A percentile compares a stretch with the other conserved stretches of the same genome.
These are phyloP conservation scores for Conchocele bisecta DNA, from an alignment of 2,888 invertebrate genomes.

Conservation along the genomic window DNA sequence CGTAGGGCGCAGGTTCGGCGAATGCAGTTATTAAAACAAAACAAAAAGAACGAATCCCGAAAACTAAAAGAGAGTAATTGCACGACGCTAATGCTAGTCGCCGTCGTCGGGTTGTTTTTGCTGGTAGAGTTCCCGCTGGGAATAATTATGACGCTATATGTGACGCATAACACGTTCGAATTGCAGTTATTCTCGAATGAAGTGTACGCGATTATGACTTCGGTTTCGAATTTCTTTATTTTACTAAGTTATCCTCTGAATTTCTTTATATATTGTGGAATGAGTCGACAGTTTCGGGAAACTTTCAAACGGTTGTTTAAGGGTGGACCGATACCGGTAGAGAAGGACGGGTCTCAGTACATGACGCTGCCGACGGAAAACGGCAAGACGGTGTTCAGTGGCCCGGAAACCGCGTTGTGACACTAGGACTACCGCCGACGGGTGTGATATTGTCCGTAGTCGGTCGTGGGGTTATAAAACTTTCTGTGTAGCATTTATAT, in stretches of 20 bases:
- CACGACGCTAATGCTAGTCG: slow-evolving; percentile 83
- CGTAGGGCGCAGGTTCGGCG: slow-evolving; percentile 91
- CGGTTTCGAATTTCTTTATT: slow-evolving; percentile 94
- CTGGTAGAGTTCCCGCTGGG: slow-evolving; percentile 84
- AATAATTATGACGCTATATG: slow-evolving; percentile 87
- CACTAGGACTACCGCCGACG: too few species aligned
- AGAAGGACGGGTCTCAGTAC: slow-evolving; percentile 77
- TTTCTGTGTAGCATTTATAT: too few species aligned
- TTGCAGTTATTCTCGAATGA: slow-evolving; percentile 58
- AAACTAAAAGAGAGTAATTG: slow-evolving; percentile 81
- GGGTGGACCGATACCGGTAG: slow-evolving; percentile 67
- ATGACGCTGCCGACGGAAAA: slow-evolving; percentile 79
- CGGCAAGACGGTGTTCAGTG: slow-evolving; percentile 69
- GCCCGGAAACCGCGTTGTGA: slow-evolving; percentile 75
- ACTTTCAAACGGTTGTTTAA: slow-evolving; percentile 93
- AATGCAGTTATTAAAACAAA: slow-evolving; percentile 90
- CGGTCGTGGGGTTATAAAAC: too few species aligned
- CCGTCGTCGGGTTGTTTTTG: slow-evolving; percentile 84
- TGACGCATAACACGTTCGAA: slow-evolving; percentile 85
- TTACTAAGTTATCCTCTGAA: slow-evolving; percentile 96
- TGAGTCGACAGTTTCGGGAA: slow-evolving; percentile 97
- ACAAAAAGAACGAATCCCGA: slow-evolving; percentile 83
- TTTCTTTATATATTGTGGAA: slow-evolving; percentile 97
- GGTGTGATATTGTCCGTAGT: too few species aligned
- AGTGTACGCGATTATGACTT: slow-evolving; percentile 69